Percentiles rank a stretch among this genome's conserved stretches.
Evolutionary conservation across 2,113 vertebrate species (phyloP).

Genomic region (Bubo blakistoni): DNA sequence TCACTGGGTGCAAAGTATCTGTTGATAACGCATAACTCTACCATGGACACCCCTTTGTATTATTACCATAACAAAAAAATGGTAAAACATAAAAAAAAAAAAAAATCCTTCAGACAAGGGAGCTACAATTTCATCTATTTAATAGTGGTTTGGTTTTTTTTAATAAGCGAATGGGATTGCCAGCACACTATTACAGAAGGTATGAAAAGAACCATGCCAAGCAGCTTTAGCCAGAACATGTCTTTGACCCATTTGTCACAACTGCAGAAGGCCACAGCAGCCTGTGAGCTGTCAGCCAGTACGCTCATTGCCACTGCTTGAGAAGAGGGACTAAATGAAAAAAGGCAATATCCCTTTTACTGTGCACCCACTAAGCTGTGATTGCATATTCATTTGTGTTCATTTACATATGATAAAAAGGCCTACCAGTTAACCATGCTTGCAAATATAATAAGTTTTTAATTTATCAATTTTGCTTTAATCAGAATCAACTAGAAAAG

Average conservation of each 20-base stretch:
- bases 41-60: background rate
- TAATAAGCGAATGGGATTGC: background rate
- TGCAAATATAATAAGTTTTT: background rate
- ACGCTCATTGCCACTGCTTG: background rate
- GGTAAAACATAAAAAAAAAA: background rate
- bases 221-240: background rate
- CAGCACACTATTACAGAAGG: background rate
- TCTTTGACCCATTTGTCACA: background rate
- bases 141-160: background rate
- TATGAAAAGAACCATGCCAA: background rate
- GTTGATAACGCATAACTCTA: background rate
- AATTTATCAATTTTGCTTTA: background rate
- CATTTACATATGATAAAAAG: background rate
- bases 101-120: background rate
- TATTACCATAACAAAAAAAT: background rate
- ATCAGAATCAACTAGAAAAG: background rate
- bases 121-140: background rate
- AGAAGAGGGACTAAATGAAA: background rate
- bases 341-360: background rate
- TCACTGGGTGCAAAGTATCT: background rate
- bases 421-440: background rate
- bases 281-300: background rate
- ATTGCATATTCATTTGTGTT: background rate
- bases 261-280: background rate
- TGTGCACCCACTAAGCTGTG: background rate